These are phyloP conservation scores for Crax fasciolata DNA, from an alignment of 2,797 vertebrate genomes.

Conservation along the genomic window DNA sequence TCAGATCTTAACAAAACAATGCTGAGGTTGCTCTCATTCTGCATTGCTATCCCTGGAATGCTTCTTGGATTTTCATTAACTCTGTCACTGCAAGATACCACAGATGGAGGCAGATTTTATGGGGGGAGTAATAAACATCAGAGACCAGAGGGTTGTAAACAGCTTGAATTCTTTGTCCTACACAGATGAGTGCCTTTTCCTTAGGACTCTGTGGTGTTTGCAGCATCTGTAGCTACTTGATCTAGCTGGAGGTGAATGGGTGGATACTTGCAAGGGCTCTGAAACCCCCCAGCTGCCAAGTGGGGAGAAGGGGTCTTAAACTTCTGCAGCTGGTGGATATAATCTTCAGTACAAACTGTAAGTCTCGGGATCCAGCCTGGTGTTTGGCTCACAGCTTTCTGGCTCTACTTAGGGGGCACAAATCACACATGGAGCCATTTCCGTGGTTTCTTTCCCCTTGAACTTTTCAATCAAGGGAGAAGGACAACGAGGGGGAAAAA, in stretches of 20 bases:
- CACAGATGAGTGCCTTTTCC: neutral
- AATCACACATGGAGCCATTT: slow-evolving; percentile 16
- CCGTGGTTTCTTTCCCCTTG: slow-evolving; percentile 50
- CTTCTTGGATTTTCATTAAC: slow-evolving; percentile 71
- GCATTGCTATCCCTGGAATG: slow-evolving; percentile 78
- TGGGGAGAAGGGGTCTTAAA: neutral
- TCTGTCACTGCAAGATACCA: slow-evolving; percentile 52
- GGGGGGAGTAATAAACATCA: slow-evolving; percentile 16
- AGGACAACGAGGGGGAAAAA: neutral
- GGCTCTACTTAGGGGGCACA: slow-evolving; percentile 50
- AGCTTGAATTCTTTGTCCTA: neutral
- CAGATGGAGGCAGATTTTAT: slow-evolving; percentile 13
- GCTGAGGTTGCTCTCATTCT: slow-evolving; percentile 73
- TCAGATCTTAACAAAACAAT: slow-evolving; percentile 80
- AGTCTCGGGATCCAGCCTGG: slow-evolving; percentile 48
- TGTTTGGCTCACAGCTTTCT: slow-evolving; percentile 44
- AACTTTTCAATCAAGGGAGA: slow-evolving; percentile 16
- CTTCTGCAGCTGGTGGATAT: slow-evolving; percentile 30
- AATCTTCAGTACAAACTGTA: slow-evolving; percentile 57
- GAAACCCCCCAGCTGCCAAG: slow-evolving; percentile 59
- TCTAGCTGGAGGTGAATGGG: slow-evolving; percentile 28
- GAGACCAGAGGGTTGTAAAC: slow-evolving; percentile 39
- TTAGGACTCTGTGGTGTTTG: slow-evolving; percentile 9
- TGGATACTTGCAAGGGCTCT: neutral
- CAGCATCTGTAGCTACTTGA: neutral